Percentiles rank a stretch among this genome's conserved stretches.
Conservation (phyloP, 1,140 invertebrate genomes). For the Daktulosphaira vitifoliae region DNA sequence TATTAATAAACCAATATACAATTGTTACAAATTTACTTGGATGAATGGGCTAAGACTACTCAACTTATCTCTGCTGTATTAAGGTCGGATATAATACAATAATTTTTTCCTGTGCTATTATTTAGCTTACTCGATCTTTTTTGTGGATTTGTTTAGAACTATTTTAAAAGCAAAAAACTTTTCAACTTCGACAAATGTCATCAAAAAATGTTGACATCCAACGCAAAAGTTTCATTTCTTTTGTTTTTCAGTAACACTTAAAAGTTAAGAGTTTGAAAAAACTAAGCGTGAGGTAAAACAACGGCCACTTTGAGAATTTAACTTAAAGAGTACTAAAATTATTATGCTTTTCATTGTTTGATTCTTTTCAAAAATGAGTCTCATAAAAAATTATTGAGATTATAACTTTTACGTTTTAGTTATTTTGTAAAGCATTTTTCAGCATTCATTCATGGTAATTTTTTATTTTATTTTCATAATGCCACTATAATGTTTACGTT, state of each 20-base stretch:
- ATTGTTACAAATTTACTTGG: too few relatives aligned
- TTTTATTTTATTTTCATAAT: too few relatives aligned
- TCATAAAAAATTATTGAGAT: slow-evolving; percentile 4
- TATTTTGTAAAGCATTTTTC: too few relatives aligned
- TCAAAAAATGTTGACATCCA: background rate
- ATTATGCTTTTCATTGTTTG: background rate
- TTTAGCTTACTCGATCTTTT: too few relatives aligned
- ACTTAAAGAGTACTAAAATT: slow-evolving; percentile 8
- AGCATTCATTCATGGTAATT: too few relatives aligned
- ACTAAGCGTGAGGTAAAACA: background rate
- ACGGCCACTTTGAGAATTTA: slow-evolving; percentile 1
- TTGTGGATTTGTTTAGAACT: too few relatives aligned
- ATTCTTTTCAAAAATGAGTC: background rate
- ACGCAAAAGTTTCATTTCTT: slow-evolving; percentile 10
- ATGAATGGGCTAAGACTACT: too few relatives aligned
- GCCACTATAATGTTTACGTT: too few relatives aligned
- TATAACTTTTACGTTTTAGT: background rate
- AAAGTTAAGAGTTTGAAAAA: slow-evolving; percentile 4
- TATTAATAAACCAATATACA: too few relatives aligned
- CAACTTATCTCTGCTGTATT: too few relatives aligned
- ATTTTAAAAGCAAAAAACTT: slow-evolving; percentile 2
- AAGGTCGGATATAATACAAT: too few relatives aligned
- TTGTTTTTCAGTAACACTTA: slow-evolving; percentile 21
- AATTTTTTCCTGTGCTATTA: too few relatives aligned
- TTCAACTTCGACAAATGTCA: slow-evolving; percentile 8